A percentile compares a stretch with the other conserved stretches of the same genome.
Conservation (phyloP, 2,797 vertebrate species). For the Gouania willdenowi region DNA sequence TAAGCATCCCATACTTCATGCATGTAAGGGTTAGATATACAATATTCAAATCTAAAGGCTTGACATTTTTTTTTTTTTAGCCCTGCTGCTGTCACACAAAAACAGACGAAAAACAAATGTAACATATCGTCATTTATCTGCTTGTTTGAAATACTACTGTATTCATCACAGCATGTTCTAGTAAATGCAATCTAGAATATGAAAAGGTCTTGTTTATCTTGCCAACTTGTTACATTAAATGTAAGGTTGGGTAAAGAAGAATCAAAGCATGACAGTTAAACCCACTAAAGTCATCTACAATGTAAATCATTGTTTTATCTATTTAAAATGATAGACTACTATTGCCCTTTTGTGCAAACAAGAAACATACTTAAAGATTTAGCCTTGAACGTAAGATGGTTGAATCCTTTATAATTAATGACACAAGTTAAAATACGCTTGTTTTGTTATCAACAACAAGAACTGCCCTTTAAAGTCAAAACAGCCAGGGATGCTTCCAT, state of each 20-base stretch:
- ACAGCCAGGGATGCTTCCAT: constrained; percentile 13
- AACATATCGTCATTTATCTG: constrained; percentile 1
- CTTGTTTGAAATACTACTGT: constrained; percentile 17
- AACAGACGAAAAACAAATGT: too few relatives aligned
- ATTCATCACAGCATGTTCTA: constrained; percentile 7
- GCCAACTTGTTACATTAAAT: constrained; percentile 23
- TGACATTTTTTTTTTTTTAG: too few relatives aligned
- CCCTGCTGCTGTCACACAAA: too few relatives aligned
- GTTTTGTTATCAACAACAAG: too few relatives aligned
- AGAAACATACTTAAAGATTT: too few relatives aligned
- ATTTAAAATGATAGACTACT: too few relatives aligned
- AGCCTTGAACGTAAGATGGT: background rate
- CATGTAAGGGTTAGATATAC: too few relatives aligned
- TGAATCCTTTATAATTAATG: constrained; percentile 7
- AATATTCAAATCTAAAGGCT: too few relatives aligned
- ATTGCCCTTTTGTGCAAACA: too few relatives aligned
- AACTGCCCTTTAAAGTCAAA: constrained; percentile 39
- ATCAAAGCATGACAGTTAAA: constrained; percentile 10
- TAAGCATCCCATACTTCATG: too few relatives aligned
- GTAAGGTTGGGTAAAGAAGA: constrained; percentile 13
- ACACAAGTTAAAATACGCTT: too few relatives aligned
- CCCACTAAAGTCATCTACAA: constrained; percentile 1
- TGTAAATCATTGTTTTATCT: constrained; percentile 9
- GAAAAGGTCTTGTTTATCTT: constrained; percentile 18
- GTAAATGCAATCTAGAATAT: constrained; percentile 26